Evolutionary conservation across 1,140 invertebrate genomes (phyloP).

Genomic region (Potamilus streckersoni): DNA sequence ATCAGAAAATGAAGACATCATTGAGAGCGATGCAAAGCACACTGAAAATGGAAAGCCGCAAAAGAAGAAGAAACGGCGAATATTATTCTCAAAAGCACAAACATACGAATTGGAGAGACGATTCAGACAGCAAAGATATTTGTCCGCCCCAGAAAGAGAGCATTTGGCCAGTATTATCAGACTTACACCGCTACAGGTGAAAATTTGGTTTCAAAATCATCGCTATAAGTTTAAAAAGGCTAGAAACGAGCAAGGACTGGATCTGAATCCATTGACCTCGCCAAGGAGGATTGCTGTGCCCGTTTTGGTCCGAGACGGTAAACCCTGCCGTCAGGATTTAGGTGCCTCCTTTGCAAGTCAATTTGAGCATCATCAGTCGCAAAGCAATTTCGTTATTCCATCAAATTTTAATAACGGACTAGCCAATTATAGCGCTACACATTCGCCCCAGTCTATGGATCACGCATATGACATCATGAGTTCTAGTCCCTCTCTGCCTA

Average conservation of each 20-base stretch:
- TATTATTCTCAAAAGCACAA: slow-evolving; percentile 97
- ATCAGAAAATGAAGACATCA: background rate
- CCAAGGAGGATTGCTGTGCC: slow-evolving; percentile 92
- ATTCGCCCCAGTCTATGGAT: slow-evolving; percentile 30
- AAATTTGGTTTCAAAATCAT: slow-evolving; percentile 73
- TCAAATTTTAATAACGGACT: slow-evolving; percentile 42
- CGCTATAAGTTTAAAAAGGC: slow-evolving; percentile 97
- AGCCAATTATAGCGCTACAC: slow-evolving; percentile 31
- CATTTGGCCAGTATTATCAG: slow-evolving; percentile 92
- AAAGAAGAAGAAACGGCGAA: slow-evolving; percentile 92
- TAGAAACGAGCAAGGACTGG: slow-evolving; percentile 82
- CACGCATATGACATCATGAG: slow-evolving; percentile 33
- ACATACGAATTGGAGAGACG: slow-evolving; percentile 93
- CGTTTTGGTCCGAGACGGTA: slow-evolving; percentile 91
- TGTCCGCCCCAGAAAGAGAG: slow-evolving; percentile 94
- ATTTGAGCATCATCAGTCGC: slow-evolving; percentile 39
- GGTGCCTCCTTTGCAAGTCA: slow-evolving; percentile 49
- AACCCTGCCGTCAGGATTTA: slow-evolving; percentile 77
- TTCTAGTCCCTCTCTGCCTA: slow-evolving; percentile 37
- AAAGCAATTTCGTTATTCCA: slow-evolving; percentile 38
- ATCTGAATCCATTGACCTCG: slow-evolving; percentile 71
- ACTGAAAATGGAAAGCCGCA: slow-evolving; percentile 28
- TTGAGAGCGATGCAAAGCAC: slow-evolving; percentile 9
- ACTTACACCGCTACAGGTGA: slow-evolving; percentile 89
- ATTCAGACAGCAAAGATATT: slow-evolving; percentile 94